phyloP scores from a whole-genome alignment of 2,888 invertebrate genomes.

The Paralinhomoeus sp. region DNA sequence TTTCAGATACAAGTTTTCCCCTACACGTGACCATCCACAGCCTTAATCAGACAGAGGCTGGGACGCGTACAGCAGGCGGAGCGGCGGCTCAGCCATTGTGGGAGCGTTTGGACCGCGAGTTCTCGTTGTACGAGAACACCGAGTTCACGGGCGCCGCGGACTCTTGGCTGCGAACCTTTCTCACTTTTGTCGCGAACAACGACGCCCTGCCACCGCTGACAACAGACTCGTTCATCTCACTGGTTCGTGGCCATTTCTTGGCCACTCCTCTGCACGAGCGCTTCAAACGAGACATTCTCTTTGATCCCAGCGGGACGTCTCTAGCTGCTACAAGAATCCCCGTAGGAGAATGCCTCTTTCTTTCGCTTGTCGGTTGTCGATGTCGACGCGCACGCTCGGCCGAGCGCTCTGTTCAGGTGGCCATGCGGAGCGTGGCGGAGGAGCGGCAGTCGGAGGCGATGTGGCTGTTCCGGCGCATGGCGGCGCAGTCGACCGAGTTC shows the following conservation, averaged over 20 bases:
- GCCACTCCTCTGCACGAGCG: constrained; percentile 17
- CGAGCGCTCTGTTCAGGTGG: too few relatives aligned
- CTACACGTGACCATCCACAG: constrained; percentile 23
- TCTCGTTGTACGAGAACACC: constrained; percentile 22
- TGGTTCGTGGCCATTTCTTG: constrained; percentile 17
- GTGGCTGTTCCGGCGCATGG: constrained; percentile 18
- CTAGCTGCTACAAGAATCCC: constrained; percentile 14
- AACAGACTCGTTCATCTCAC: constrained; percentile 18
- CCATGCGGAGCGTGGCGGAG: too few relatives aligned
- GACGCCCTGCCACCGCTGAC: constrained; percentile 7
- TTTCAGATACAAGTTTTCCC: constrained; percentile 18
- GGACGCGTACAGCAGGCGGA: constrained; percentile 3
- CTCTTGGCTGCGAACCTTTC: constrained; percentile 12
- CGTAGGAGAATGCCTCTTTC: too few relatives aligned
- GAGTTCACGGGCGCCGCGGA: constrained; percentile 20
- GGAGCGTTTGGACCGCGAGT: constrained; percentile 18
- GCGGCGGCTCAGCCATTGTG: constrained; percentile 11
- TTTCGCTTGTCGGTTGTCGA: too few relatives aligned
- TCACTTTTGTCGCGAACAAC: too few relatives aligned
- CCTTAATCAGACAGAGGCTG: too few relatives aligned
- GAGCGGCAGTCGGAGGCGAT: constrained; percentile 19
- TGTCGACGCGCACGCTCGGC: too few relatives aligned
- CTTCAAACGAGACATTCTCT: constrained; percentile 19
- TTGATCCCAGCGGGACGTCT: constrained; percentile 11
- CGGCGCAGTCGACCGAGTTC: constrained; percentile 13